Conservation (phyloP, 2,888 invertebrate genomes). For the Cheilosia soror region DNA sequence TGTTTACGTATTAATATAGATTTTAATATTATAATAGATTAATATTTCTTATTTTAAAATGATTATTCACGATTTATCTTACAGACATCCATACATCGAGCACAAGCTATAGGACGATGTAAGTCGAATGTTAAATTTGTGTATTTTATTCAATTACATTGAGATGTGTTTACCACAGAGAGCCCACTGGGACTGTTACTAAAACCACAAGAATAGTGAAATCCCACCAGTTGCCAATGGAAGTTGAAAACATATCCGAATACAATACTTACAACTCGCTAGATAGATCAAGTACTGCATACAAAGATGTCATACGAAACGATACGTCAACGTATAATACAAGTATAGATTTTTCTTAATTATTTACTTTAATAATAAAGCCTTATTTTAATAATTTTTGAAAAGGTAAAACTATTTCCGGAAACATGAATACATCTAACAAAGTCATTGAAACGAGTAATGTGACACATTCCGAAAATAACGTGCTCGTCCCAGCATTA, state of each 20-base stretch:
- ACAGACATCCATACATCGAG: slow-evolving; percentile 71
- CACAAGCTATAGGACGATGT: slow-evolving; percentile 81
- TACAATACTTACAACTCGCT: slow-evolving; percentile 50
- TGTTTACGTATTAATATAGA: no score
- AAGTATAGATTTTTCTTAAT: slow-evolving; percentile 32
- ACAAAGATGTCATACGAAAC: slow-evolving; percentile 47
- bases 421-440: slow-evolving; percentile 37
- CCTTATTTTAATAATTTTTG: background rate
- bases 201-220: slow-evolving; percentile 82
- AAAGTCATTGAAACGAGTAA: slow-evolving; percentile 40
- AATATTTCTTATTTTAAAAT: no score
- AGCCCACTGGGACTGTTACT: slow-evolving; percentile 79
- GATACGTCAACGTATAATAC: slow-evolving; percentile 55
- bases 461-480: slow-evolving; percentile 60
- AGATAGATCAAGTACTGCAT: slow-evolving; percentile 11
- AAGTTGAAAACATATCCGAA: slow-evolving; percentile 67
- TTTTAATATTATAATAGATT: no score
- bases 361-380: background rate
- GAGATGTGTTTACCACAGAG: slow-evolving; percentile 68
- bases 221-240: slow-evolving; percentile 77
- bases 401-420: slow-evolving; percentile 51
- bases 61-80: slow-evolving; percentile 33
- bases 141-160: slow-evolving; percentile 8
- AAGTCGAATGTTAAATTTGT: slow-evolving; percentile 66
- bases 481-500: slow-evolving; percentile 74